A percentile compares a stretch with the other conserved stretches of the same genome.
Evolutionary conservation across 1,140 invertebrate genomes (phyloP).

Genomic region (Cyphomyrmex costatus): DNA sequence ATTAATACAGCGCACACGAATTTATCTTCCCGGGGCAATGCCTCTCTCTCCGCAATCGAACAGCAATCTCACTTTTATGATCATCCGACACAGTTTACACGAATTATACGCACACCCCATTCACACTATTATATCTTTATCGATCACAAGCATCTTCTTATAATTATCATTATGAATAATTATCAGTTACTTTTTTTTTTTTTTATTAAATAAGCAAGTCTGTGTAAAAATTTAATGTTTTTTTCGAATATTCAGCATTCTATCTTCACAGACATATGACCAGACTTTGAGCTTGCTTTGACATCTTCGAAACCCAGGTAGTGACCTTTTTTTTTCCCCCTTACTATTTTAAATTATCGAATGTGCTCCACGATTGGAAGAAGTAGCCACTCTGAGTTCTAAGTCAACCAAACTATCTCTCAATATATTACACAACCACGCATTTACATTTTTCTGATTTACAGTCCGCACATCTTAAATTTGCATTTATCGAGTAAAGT

Average conservation of each 20-base stretch:
- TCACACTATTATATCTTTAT: constrained; percentile 71
- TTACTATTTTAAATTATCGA: constrained; percentile 62
- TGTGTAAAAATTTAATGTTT: constrained; percentile 80
- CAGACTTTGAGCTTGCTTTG: constrained; percentile 72
- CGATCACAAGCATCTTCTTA: constrained; percentile 78
- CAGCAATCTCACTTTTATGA: constrained; percentile 66
- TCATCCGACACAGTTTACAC: constrained; percentile 65
- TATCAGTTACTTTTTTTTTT: constrained; percentile 69
- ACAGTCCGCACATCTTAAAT: constrained; percentile 65
- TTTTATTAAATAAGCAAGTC: constrained; percentile 80
- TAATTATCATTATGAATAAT: constrained; percentile 77
- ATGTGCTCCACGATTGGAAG: constrained; percentile 71
- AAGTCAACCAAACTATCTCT: constrained; percentile 70
- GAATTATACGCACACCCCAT: constrained; percentile 70
- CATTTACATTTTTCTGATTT: constrained; percentile 68
- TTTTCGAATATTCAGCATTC: constrained; percentile 70
- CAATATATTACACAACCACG: constrained; percentile 71
- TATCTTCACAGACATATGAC: constrained; percentile 69
- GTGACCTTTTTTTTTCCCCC: constrained; percentile 57
- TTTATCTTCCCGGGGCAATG: constrained; percentile 23
- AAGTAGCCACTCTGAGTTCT: constrained; percentile 68
- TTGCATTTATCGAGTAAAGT: constrained; percentile 71
- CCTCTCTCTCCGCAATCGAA: constrained; percentile 43
- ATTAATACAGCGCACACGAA: not conserved
- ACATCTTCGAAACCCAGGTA: constrained; percentile 71